Base-by-base conservation (phyloP, 2,888 invertebrate genomes). In the Scaptomyza polygonia region DNA sequence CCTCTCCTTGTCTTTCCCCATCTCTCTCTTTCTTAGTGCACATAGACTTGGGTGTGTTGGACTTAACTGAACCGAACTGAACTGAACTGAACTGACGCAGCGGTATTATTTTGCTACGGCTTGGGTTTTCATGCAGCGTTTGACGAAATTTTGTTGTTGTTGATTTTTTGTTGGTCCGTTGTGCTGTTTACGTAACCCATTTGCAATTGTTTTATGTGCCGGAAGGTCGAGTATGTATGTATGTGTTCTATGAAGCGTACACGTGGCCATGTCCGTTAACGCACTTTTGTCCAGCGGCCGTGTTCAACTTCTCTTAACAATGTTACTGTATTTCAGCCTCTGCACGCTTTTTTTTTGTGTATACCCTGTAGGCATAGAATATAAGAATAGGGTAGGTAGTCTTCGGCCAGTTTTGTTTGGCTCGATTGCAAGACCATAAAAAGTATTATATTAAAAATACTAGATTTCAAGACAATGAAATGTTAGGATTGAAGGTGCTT, bases 181-280 rank as follows among this genome's bases (percentile, higher is more conserved):
- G 68, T 48, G 62, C 74, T 67, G 80, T 79, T 77, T 79, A 59
- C 72, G 64, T 81, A 78, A 77, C 63, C 64, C 52, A 77, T 47
- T 77, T 63, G 67, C 78, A 77, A 74, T 63, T 79, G 77, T 71
- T 80, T 62, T 67, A 51, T 72, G 32, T 56, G 67, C 70, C 72
- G 62, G 64, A 84, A 79, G 79, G 81, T 74, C 81, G 61, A 34
- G 12, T 53, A 32, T 39, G 36, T 43, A 16, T n/a, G 48, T 30
- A 32, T 43, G 42, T 42, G 67, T 74, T 74, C 73, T 74, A 59
- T 48, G 63, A 52, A 67, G 54, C 77, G 49, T 72, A 30, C 52
- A 54, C 45, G 47, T 51, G 67, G 62, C 40, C 72, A 55, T 55
- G 52, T 36, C 47, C 52, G 40, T 53, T 16, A 29, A 49, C 25